Evolutionary conservation across 1,140 invertebrate genomes (phyloP), one percentile per base, ranked within the genome.

Genomic region (Nymphalis io): DNA sequence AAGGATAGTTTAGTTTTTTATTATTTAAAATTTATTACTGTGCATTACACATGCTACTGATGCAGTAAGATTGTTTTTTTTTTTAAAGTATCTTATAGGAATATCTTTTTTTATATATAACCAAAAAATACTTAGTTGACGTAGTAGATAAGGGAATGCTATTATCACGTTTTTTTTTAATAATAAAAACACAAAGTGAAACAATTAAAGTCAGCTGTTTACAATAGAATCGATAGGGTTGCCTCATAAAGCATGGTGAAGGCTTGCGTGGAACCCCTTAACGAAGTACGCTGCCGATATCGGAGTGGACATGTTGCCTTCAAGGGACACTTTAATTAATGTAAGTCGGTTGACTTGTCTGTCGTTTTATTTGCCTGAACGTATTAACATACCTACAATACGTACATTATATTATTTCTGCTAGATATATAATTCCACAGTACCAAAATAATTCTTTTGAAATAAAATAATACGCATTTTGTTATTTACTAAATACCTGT

Each of bases 201-300:
- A 63, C 44, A 70, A 70, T 60, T 60, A 65, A 48, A 70, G 57
- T 70, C 68, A 70, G 42, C 68, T 70, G 62, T 74, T 67, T 70
- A 85, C 83, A 88, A 83, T 81, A 72, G 76, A 74, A 80, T 78
- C 65, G 76, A 80, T 76, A 76, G 77, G 60, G 74, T 77, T 67
- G 75, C 55, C 51, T 66, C 69, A 83, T 86, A 86, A 85, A 88
- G 65, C 72, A 83, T 80, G 71, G 75, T 23, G 58, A 69, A 77
- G 67, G 77, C 73, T 81, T 67, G 77, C 75, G 74, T 79, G 79
- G 80, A 85, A 84, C 80, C 68, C 27, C 73, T 66, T 86, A 85
- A 86, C 83, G 82, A 83, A 83, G 82, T 83, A 76, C 69, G 71
- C 70, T 70, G 61, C 68, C 63, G 72, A 78, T 80, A 76, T 69